Evolutionary conservation across 2,797 vertebrate species (phyloP).

Genomic region (Falco cherrug): DNA sequence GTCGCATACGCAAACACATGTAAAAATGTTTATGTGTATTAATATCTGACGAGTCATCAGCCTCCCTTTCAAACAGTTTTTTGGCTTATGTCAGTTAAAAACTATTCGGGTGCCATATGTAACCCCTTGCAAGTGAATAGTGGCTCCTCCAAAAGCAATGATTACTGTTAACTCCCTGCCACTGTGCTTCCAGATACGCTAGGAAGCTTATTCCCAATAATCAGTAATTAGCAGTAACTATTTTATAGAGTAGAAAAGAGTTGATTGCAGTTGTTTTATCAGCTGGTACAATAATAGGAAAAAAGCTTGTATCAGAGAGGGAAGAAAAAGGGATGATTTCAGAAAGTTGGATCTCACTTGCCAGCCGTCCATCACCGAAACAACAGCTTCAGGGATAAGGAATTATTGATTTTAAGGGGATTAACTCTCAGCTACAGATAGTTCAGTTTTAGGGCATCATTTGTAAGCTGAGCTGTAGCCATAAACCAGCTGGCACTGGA

Average conservation of each 20-base stretch:
- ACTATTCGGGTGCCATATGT: background rate
- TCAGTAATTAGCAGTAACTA: slow-evolving; percentile 65
- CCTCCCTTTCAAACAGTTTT: background rate
- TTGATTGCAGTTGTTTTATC: slow-evolving; percentile 71
- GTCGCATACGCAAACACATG: background rate
- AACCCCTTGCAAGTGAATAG: slow-evolving; percentile 33
- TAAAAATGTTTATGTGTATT: slow-evolving; percentile 15
- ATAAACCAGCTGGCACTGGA: slow-evolving; percentile 25
- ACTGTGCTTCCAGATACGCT: slow-evolving; percentile 16
- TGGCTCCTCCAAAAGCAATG: background rate
- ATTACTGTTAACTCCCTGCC: slow-evolving; percentile 37
- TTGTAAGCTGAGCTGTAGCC: background rate
- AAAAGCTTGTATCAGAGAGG: background rate
- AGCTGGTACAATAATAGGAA: slow-evolving; percentile 53
- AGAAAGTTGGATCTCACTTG: slow-evolving; percentile 25
- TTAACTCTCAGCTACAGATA: slow-evolving; percentile 61
- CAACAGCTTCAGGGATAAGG: slow-evolving; percentile 33
- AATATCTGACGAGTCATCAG: slow-evolving; percentile 48
- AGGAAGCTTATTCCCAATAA: slow-evolving; percentile 63
- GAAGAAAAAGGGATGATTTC: background rate
- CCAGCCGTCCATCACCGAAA: slow-evolving; percentile 8
- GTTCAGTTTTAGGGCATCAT: slow-evolving; percentile 39
- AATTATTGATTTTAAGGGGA: slow-evolving; percentile 58
- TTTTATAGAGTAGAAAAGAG: slow-evolving; percentile 69
- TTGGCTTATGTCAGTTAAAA: slow-evolving; percentile 20